Base-by-base conservation (phyloP, 1,140 invertebrate genomes). In the Halictus rubicundus region DNA sequence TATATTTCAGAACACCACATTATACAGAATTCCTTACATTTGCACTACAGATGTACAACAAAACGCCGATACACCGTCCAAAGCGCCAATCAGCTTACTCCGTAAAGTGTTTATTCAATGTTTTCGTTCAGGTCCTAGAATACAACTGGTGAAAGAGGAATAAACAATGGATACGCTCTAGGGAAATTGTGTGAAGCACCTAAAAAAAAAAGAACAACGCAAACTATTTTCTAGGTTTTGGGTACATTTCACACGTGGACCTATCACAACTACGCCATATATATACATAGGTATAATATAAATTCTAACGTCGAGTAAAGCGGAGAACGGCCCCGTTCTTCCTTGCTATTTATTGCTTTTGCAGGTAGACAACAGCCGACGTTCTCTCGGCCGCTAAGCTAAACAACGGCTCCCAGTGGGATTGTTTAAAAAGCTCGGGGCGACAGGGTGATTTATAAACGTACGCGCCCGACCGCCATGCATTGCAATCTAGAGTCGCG, bases 401-500 rank as follows among this genome's bases (percentile, higher is more conserved):
- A 71, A 23, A 23, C 7, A 23, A 65, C 63, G 14, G 16, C 73
- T 60, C 42, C 64, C 52, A 5, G 9, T 42, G n/a, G 23, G 42
- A 27, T 60, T 7, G 16, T 66, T 59, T 0, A 10, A 42, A 60
- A 61, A 37, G 66, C 21, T 25, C 16, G 19, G 9, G 14, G 21
- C 21, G 32, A 23, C 39, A 52, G 66, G 21, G 8, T 42, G 59
- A 64, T 72, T 59, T 37, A 46, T 14, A 46, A 23, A 16, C 8
- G 21, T 52, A 16, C 54, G 39, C 9, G 46, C 42, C 32, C 42
- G 42, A 19, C 12, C 42, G 23, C 69, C 32, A 80, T 52, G 42
- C 23, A 81, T 80, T 84, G 79, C 80, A 87, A 88, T 86, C 76
- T 87, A 90, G 78, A 90, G 94, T 93, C 93, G 94, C 94, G 93